Percentiles rank a stretch among this genome's conserved stretches.
Evolutionary conservation across 1,140 invertebrate species (phyloP).

Genomic region (Drosophila malerkotliana): DNA sequence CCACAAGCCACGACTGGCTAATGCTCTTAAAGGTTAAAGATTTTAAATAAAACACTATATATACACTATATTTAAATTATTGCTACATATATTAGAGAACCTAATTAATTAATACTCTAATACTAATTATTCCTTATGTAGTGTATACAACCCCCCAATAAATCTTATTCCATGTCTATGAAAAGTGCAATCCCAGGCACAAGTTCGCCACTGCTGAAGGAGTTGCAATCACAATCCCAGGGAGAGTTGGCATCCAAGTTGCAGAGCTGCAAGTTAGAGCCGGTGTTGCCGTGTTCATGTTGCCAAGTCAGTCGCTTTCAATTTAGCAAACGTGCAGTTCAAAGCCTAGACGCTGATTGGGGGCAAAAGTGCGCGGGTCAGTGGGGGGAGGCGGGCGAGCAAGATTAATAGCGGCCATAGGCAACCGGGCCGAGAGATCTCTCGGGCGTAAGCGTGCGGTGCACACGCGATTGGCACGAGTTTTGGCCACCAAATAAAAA

Average conservation of each 20-base stretch:
- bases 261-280: slow-evolving; percentile 5
- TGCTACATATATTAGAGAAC: no score
- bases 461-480: slow-evolving; percentile 83
- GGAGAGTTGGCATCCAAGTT: slow-evolving; percentile 24
- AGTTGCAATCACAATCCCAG: slow-evolving; percentile 32
- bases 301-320: slow-evolving; percentile 74
- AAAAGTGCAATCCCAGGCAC: slow-evolving; percentile 71
- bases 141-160: slow-evolving; percentile 15
- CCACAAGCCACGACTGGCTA: neutral
- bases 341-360: slow-evolving; percentile 77
- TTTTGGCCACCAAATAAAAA: slow-evolving; percentile 52
- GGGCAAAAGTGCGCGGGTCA: slow-evolving; percentile 68
- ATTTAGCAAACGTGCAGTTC: slow-evolving; percentile 81
- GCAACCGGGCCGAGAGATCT: slow-evolving; percentile 42
- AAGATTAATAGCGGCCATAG: slow-evolving; percentile 74
- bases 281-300: slow-evolving; percentile 25
- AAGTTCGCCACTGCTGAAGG: slow-evolving; percentile 40
- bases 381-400: slow-evolving; percentile 31
- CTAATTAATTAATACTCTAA: no score
- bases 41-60: no score
- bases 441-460: slow-evolving; percentile 69
- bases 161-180: slow-evolving; percentile 22
- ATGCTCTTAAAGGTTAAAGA: slow-evolving; percentile 33
- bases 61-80: no score
- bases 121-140: neutral